Conservation (phyloP, 2,113 vertebrate genomes). For the Poeciliopsis retropinna region DNA sequence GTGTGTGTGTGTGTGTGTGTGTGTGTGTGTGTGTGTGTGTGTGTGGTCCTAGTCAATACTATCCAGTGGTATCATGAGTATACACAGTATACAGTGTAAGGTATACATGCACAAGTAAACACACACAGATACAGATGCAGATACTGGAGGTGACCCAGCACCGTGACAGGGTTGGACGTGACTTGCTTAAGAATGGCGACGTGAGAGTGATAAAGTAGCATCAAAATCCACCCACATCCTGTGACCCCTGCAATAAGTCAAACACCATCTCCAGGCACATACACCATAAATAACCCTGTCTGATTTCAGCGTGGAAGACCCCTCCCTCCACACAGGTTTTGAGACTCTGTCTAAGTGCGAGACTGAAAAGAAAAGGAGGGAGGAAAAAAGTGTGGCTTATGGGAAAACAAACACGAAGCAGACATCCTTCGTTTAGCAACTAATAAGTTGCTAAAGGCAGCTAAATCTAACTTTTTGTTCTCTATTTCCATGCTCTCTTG, state of each 20-base stretch:
- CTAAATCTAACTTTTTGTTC: constrained; percentile 35
- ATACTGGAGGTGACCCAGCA: constrained; percentile 75
- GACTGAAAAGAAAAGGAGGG: constrained; percentile 1
- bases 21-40: not conserved
- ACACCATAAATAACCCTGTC: constrained; percentile 71
- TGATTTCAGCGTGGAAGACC: constrained; percentile 40
- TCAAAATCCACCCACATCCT: constrained; percentile 73
- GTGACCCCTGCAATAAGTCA: constrained; percentile 75
- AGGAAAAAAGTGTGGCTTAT: constrained; percentile 47
- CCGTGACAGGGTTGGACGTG: constrained; percentile 66
- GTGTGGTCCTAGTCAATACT: constrained; percentile 60
- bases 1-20: not conserved
- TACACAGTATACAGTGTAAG: constrained; percentile 35
- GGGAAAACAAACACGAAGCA: constrained; percentile 47
- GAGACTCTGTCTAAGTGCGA: constrained; percentile 39
- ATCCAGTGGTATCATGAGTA: constrained; percentile 39
- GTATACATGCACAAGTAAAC: constrained; percentile 8
- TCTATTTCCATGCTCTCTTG: constrained; percentile 24
- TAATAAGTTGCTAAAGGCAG: constrained; percentile 30
- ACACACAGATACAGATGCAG: constrained; percentile 64
- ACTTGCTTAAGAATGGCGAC: constrained; percentile 72
- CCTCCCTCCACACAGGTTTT: constrained; percentile 45
- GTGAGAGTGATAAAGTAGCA: constrained; percentile 76
- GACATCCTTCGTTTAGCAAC: constrained; percentile 25
- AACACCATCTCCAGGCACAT: constrained; percentile 63